Evolutionary conservation across 2,888 invertebrate species (phyloP), one percentile per base, ranked within the genome.

Genomic region (Eudasyphora cyanicolor): DNA sequence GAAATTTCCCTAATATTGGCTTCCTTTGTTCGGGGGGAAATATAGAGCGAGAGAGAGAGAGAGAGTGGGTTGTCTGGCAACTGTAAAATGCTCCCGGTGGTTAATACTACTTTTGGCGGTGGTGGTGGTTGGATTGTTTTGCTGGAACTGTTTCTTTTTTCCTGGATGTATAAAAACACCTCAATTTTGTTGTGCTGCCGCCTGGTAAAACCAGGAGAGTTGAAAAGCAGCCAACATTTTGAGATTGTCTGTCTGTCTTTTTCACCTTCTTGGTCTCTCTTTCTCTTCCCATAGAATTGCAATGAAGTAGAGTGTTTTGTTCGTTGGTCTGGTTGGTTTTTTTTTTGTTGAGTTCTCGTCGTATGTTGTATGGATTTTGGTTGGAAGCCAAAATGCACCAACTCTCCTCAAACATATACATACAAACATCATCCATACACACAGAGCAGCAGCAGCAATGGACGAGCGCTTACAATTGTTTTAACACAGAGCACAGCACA

Each of bases 401-500:
- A 38, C 2, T 38, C 12, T 38, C 14, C 10, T 12, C 24, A 5
- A 19, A 5, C 54, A 54, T 27, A 57, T 4, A 57, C 27, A 5
- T 27, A 27, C 57, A 27, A 2, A 27, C 57, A 27, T 6, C 38
- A 12, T 14, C 1, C n/a, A 45, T 12, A 45, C 45, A n/a, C n/a
- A 27, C n/a, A n/a, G n/a, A n/a, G n/a, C n/a, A n/a, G n/a, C n/a
- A n/a, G n/a, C n/a, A n/a, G n/a, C n/a, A n/a, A n/a, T n/a, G n/a
- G n/a, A n/a, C 60, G 14, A 54, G 21, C 17, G 24, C 27, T 57
- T 60, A 60, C 38, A 21, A 67, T 38, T 42, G 21, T 42, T 60
- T 67, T 42, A 67, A 67, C 67, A 67, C 42, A 67, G 21, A 67
- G 32, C 32, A 67, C 38, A 67, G 32, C 32, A 67, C 42, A 67